A percentile compares a stretch with the other conserved stretches of the same genome.
Conservation (phyloP, 1,140 invertebrate genomes). For the Paraescarpia echinospica region DNA sequence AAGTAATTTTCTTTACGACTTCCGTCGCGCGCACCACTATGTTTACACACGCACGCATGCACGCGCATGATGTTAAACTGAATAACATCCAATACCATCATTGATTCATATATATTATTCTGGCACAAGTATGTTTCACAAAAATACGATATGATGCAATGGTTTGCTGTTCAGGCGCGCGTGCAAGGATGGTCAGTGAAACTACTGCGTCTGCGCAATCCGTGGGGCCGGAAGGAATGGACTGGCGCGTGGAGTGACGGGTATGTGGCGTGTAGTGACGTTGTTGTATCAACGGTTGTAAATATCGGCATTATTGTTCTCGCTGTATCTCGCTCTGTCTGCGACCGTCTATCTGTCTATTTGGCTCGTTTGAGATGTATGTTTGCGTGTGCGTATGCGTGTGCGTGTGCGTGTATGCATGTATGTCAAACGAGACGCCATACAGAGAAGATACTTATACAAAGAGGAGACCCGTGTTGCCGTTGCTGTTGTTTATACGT, state of each 20-base stretch:
- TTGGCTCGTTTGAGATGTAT: neutral
- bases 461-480: neutral
- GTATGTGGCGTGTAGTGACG: constrained; percentile 56
- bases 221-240: constrained; percentile 98
- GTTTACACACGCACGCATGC: neutral
- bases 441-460: neutral
- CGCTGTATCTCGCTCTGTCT: neutral
- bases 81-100: too few relatives aligned
- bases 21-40: neutral
- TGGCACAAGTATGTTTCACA: too few relatives aligned
- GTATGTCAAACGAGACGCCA: neutral
- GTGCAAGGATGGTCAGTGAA: constrained; percentile 53
- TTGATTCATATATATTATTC: too few relatives aligned
- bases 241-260: constrained; percentile 95
- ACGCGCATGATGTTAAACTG: too few relatives aligned
- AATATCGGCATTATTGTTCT: too few relatives aligned
- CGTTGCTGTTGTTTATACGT: neutral
- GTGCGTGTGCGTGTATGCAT: neutral
- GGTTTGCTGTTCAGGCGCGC: neutral
- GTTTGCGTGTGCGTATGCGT: neutral
- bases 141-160: neutral
- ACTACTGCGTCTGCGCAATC: constrained; percentile 87
- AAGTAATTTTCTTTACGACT: neutral
- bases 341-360: neutral
- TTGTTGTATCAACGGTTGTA: too few relatives aligned